Base-by-base conservation (phyloP, 64 coral and sea anemone genomes). In the Montipora foliosa region DNA sequence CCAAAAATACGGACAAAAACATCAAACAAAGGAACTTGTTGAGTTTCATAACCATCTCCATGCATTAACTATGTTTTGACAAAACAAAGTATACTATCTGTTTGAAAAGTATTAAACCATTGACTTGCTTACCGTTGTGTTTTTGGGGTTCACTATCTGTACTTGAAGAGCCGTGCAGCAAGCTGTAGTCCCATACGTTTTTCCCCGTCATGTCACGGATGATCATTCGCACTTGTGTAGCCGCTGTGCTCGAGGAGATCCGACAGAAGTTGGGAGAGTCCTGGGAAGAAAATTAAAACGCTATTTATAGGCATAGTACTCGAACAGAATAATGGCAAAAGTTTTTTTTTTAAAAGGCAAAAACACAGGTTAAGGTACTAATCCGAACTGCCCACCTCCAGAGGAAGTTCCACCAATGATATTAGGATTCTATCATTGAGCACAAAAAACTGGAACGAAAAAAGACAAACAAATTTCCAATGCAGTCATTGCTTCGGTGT, bases 201-300 rank as follows among this genome's bases (percentile, higher is more conserved):
- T 95, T 94, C 14, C 97, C 97, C n/a, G 81, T 92, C 95, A 99
- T 99, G 66, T 99, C 97, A 12, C 97, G 89, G 19, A 84, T 80
- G 19, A 99, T 91, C 21, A 99, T 45, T 15, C 97, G 89, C 70
- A 94, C 83, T 89, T 97, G 95, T 5, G 95, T 97, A 13, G 94
- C 94, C 8, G 95, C 83, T 88, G 88, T 94, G 19, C 69, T 91
- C 20, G 81, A 57, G n/a, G 82, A n/a, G 16, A 91, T 68, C 1
- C 92, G 76, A 11, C 51, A 24, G 9, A 67, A 72, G 46, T 79
- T 45, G 53, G 21, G 81, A 67, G 21, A 75, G 17, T 79, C 51
- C 93, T 95, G 49, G 8, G 53, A 91, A 12, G 13, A 64, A 64
- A 64, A 64, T 64, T 1, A 67, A 47, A 74, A 4, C 3, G 0